Base-by-base conservation (phyloP, 2,113 vertebrate genomes). In the Lepus americanus region DNA sequence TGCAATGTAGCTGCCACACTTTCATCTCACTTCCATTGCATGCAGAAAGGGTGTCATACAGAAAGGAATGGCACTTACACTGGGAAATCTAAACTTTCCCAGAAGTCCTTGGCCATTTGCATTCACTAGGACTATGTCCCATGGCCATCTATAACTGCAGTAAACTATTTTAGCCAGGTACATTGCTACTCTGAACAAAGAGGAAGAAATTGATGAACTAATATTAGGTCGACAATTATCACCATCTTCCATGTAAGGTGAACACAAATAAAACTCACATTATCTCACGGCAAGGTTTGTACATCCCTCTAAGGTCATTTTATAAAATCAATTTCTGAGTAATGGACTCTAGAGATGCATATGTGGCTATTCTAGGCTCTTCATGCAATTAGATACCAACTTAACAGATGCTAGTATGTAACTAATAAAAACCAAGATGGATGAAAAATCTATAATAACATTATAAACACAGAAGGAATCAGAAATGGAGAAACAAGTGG, bases 261-360 rank as follows among this genome's bases (percentile, higher is more conserved):
- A 90, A 29, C 63, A 73, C 55, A 55, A 70, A 67, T 13, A 31
- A 82, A 92, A 89, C 67, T 74, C 29, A 49, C 61, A 36, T 80
- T 25, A 36, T 84, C 39, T 94, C 72, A 82, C 29, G 53, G 55
- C 61, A 92, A 25, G 6, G 20, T 61, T 63, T 22, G 31, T 44
- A 31, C 20, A 49, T 63, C 61, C 88, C 73, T 87, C 16, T 14
- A 49, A 82, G 13, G 20, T 53, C 72, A 90, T 89, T 95, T 79
- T 92, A n/a, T 73, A 83, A 90, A 85, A 61, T 33, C 19, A 66
- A 3, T 96, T 90, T 95, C 88, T 94, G 64, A 97, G 88, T 16
- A 95, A 66, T 53, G 74, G 53, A 67, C 53, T 49, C 64, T 63
- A 69, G 72, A 90, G 59, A 86, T 74, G 55, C 20, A 9, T 66